Base-by-base conservation (phyloP, 1,140 invertebrate genomes). In the Battus philenor region DNA sequence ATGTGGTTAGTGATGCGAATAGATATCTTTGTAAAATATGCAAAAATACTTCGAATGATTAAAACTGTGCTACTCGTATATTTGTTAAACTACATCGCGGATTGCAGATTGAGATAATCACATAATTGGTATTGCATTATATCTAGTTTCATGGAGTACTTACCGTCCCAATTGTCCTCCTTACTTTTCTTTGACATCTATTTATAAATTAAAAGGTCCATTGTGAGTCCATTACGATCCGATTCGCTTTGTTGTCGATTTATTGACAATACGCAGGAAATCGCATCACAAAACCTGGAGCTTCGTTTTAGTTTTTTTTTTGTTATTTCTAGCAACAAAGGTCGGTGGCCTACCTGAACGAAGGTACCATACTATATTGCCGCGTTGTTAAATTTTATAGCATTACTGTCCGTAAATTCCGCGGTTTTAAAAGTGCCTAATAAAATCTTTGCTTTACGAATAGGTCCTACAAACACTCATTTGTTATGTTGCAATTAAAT, bases 201-300 rank as follows among this genome's bases (percentile, higher is more conserved):
- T 39, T 39, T 39, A 39, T 9, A 27, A 7, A 39, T 39, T 39
- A 39, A 39, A 39, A 39, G 36, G 22, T 5, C 36, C 36, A 39
- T 39, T 39, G 36, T 39, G 4, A 15, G 11, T 27, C 36, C 36
- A 39, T 39, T 39, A 39, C 36, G 18, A 24, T 39, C 22, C 36
- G 36, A 26, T 39, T 27, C 36, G 36, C 36, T 39, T 39, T 39
- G 36, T 39, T 39, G 36, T 39, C 36, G 36, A 39, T 39, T 39
- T 39, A 39, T 39, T 39, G 20, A 39, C 36, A 39, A 39, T 39
- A 27, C 36, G 22, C 36, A 39, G 36, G 36, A 39, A 39, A 39
- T 39, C 36, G 36, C 20, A 36, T 17, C 20, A 39, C 11, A 13
- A 27, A 39, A 39, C 36, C 22, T 27, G 36, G 16, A 39, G 36